Percentiles rank a stretch among this genome's conserved stretches.
phyloP scores from a whole-genome alignment of 2,113 vertebrate species.

The Isichthys henryi region DNA sequence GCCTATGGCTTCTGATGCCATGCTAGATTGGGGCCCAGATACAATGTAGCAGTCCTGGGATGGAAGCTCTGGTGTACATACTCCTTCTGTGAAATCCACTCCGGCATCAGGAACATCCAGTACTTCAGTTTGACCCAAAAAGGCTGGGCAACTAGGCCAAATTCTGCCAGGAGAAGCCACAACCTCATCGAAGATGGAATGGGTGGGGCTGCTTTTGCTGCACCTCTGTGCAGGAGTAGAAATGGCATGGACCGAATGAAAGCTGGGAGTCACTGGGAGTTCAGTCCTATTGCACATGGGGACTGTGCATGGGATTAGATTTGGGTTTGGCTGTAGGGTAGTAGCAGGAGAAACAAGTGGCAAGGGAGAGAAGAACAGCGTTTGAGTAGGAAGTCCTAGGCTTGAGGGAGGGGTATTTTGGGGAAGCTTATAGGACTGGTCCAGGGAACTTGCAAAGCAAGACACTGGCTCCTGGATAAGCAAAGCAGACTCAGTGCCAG shows the following conservation, averaged over 20 bases:
- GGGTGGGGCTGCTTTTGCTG: not conserved
- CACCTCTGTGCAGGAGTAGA: not conserved
- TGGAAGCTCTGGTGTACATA: slow-evolving; percentile 14
- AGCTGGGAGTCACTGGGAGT: not conserved
- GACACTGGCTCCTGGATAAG: slow-evolving; percentile 28
- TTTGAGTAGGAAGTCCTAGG: not conserved
- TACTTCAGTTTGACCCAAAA: not conserved
- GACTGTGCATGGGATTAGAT: not conserved
- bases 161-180: not conserved
- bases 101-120: not conserved
- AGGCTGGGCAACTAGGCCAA: not conserved
- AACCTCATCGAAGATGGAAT: not conserved
- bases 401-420: not conserved
- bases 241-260: not conserved
- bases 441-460: slow-evolving; percentile 31
- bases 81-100: too few relatives aligned
- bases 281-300: not conserved
- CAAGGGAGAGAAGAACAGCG: not conserved
- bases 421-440: slow-evolving; percentile 30
- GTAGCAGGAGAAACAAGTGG: not conserved
- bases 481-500: not conserved
- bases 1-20: not conserved
- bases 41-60: slow-evolving; percentile 18
- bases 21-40: not conserved
- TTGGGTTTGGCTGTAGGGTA: not conserved